Base-by-base conservation (phyloP, 2,888 invertebrate genomes). In the Acleris holmiana region DNA sequence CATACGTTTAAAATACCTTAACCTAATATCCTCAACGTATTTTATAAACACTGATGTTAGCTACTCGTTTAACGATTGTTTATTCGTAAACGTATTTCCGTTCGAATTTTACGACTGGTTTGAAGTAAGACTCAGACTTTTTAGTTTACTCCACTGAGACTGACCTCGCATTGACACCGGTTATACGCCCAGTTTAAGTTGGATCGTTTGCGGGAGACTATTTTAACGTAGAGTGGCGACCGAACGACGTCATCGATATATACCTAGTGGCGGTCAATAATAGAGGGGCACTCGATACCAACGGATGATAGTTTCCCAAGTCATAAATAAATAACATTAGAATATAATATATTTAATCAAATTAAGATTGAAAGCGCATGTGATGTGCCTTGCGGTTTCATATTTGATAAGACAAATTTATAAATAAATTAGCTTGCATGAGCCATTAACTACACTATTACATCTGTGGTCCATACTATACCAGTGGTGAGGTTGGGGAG, bases 211-310 rank as follows among this genome's bases (percentile, higher is more conserved):
- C 8, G 41, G 53, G 50, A 61, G 58, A 65, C 67, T 68, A 68
- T 68, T 68, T 68, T 68, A 67, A 67, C 23, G 64, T 46, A 58
- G 57, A 61, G 64, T 53, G 51, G 57, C 56, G 51, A 58, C 51
- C 17, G 54, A 41, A 15, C 61, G 44, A 60, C 68, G 55, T 67
- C 68, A 68, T 64, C 67, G 67, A 68, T 68, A 63, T 63, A 64
- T 18, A 5, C n/a, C 23, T 66, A 62, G 53, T 58, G 46, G 58
- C 44, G 50, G 64, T 61, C 48, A 51, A 67, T 68, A 68, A 68
- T 66, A 68, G 66, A 60, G 50, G 50, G 51, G 41, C 55, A 51
- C 13, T 44, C 47, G 58, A 64, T 47, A 23, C 40, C 48, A 58
- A 29, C 64, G 19, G 58, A 21, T 59, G 41, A 19, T 53, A 51